These are phyloP conservation scores for Steinernema carpocapsae DNA, from an alignment of 2,888 invertebrate species.

Conservation along the genomic window DNA sequence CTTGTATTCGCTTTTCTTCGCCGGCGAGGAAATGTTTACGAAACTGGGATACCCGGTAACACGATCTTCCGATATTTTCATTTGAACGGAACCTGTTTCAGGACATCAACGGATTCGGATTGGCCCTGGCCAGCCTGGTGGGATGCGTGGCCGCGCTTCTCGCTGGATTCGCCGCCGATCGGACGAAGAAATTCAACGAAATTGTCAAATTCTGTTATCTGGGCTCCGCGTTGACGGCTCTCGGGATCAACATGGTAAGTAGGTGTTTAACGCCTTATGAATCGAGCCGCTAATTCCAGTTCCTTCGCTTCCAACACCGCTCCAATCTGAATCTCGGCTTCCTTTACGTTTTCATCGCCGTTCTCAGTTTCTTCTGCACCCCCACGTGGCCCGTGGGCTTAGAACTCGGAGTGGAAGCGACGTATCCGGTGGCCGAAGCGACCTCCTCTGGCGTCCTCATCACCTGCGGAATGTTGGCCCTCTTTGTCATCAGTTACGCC, in stretches of 20 bases:
- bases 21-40: constrained; percentile 44
- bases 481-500: constrained; percentile 36
- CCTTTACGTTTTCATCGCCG: constrained; percentile 37
- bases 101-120: constrained; percentile 40
- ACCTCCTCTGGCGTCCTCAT: constrained; percentile 64
- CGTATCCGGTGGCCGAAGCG: constrained; percentile 64
- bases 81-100: constrained; percentile 17
- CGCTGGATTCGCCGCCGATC: constrained; percentile 60
- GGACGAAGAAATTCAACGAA: constrained; percentile 62
- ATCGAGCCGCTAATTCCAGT: not conserved
- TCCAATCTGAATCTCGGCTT: constrained; percentile 26
- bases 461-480: constrained; percentile 38
- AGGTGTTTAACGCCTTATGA: too few species aligned
- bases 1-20: constrained; percentile 45
- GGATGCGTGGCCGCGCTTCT: constrained; percentile 57
- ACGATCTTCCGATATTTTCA: not conserved
- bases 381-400: constrained; percentile 50
- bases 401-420: constrained; percentile 65
- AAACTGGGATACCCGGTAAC: constrained; percentile 40
- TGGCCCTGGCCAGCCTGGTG: constrained; percentile 50
- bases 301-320: constrained; percentile 3
- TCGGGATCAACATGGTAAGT: constrained; percentile 48
- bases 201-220: constrained; percentile 50
- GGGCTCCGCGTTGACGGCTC: constrained; percentile 48
- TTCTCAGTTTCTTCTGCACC: constrained; percentile 51